Conservation (phyloP, 2,113 vertebrate species). For the Microtus oregoni region DNA sequence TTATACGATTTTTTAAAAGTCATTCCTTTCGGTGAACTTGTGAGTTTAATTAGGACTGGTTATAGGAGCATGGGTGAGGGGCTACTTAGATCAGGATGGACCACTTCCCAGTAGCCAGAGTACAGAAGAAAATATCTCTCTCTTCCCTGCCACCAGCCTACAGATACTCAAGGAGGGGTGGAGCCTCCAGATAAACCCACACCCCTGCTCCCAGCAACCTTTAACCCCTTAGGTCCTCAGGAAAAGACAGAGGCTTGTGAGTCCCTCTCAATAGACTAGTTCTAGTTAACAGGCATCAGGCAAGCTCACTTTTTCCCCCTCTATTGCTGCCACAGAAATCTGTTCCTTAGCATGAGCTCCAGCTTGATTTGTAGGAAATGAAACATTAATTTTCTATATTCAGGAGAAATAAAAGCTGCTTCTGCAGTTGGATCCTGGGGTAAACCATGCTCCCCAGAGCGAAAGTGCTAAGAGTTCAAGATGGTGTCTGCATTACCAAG, state of each 20-base stretch:
- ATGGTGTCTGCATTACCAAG: not conserved
- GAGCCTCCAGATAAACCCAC: too few relatives aligned
- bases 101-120: not conserved
- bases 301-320: not conserved
- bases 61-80: not conserved
- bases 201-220: not conserved
- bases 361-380: not conserved
- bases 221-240: not conserved
- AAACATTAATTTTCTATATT: not conserved
- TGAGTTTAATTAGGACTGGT: not conserved
- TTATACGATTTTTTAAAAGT: conserved; percentile 14
- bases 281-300: not conserved
- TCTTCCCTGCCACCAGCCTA: not conserved
- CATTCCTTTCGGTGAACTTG: not conserved
- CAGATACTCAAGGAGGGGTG: not conserved
- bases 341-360: not conserved
- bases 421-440: not conserved
- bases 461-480: not conserved
- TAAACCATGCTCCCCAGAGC: not conserved
- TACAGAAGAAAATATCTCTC: not conserved
- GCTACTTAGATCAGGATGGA: too few relatives aligned
- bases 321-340: not conserved
- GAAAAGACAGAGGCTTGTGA: not conserved
- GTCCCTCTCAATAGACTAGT: not conserved
- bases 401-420: conserved; percentile 12